A percentile compares a stretch with the other conserved stretches of the same genome.
Conservation (phyloP, 2,113 vertebrate species). For the Patagioenas fasciata region DNA sequence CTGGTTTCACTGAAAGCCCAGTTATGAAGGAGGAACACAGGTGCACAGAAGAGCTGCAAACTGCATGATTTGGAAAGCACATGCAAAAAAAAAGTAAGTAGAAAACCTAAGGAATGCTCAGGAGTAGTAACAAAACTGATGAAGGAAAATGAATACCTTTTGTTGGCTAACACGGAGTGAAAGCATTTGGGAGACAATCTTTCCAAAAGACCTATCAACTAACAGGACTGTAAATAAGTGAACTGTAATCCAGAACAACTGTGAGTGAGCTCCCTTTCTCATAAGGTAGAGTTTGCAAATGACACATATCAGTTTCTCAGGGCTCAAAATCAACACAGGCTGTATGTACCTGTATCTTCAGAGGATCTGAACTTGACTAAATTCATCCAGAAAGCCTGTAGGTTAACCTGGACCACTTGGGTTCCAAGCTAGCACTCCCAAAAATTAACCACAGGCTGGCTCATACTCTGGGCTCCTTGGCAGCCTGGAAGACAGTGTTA, state of each 20-base stretch:
- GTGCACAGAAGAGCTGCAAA: neutral
- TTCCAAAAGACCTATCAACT: neutral
- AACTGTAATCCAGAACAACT: neutral
- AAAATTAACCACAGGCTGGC: neutral
- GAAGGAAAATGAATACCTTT: neutral
- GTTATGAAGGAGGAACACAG: neutral
- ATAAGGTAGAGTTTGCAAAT: neutral
- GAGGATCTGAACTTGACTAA: neutral
- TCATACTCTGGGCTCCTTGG: neutral
- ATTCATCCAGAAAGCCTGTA: neutral
- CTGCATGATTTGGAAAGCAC: neutral
- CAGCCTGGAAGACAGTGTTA: neutral
- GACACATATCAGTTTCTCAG: accelerated
- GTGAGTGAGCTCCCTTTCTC: neutral
- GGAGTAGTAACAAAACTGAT: neutral
- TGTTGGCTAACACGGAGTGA: neutral
- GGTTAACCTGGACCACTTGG: neutral
- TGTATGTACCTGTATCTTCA: neutral
- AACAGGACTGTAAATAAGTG: neutral
- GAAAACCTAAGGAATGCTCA: neutral
- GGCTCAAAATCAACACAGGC: neutral
- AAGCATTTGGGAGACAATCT: neutral
- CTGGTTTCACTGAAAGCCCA: neutral
- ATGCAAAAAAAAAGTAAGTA: neutral
- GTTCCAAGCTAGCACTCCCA: neutral